Conservation (phyloP, 1,140 invertebrate genomes). For the Drosophila sp. region DNA sequence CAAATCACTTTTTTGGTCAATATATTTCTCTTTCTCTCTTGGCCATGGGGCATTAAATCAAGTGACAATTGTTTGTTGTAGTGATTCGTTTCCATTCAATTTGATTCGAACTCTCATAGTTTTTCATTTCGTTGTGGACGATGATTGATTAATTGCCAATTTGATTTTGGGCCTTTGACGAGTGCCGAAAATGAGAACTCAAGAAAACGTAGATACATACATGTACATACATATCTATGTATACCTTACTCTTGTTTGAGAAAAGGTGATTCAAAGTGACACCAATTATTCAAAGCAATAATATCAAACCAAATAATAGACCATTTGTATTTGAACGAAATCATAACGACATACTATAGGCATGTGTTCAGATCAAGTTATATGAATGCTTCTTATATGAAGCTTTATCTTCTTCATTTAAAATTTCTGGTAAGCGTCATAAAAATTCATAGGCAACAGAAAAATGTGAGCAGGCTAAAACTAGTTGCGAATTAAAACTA, state of each 20-base stretch:
- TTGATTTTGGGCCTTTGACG: conserved; percentile 57
- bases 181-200: conserved; percentile 22
- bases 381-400: too few species aligned
- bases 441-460: too few species aligned
- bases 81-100: conserved; percentile 17
- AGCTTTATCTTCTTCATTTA: too few species aligned
- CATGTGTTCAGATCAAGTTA: too few species aligned
- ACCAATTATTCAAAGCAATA: conserved; percentile 38
- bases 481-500: too few species aligned
- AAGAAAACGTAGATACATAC: conserved; percentile 4
- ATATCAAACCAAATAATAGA: neutral
- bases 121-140: conserved; percentile 27
- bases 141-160: conserved; percentile 76
- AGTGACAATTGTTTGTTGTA: conserved; percentile 64
- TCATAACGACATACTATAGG: too few species aligned
- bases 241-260: neutral
- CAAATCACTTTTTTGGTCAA: neutral
- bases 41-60: conserved; percentile 55
- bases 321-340: too few species aligned
- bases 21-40: conserved; percentile 22
- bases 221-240: too few species aligned
- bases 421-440: too few species aligned
- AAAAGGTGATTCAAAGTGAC: conserved; percentile 43
- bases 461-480: too few species aligned
- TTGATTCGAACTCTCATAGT: conserved; percentile 27